Evolutionary conservation across 2,888 invertebrate species (phyloP), one percentile per base, ranked within the genome.

Genomic region (Ganaspis brasiliensis): DNA sequence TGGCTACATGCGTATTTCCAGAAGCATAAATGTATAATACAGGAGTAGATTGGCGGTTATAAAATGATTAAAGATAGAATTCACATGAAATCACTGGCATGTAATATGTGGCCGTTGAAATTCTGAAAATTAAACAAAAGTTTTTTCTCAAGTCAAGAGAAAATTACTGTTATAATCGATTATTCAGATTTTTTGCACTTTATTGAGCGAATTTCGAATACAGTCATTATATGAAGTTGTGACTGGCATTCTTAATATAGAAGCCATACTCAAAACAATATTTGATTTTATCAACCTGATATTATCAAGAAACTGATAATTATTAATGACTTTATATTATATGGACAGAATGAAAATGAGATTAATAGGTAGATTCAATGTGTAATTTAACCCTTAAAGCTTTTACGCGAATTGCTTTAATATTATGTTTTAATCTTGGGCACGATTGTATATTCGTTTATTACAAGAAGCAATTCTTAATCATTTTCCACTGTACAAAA

Each of bases 1-100:
- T 84, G 81, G 77, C 78, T 74, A 78, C 71, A 72, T 78, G 61
- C 76, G 70, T 61, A 67, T 79, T 81, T 80, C 72, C 49, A 49
- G 16, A 75, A 75, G 57, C 55, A 55, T 26, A 74, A 73, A 76
- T 55, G 14, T 26, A 55, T 31, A 55, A 14, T 45, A 2, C 40
- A 49, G 16, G 57, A n/a, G 14, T 21, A 37, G 37, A 37, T 49
- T 49, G 49, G 12, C 14, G 61, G 16, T 61, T 61, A 61, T 37
- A 12, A 61, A 21, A 12, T n/a, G n/a, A 57, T 57, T 21, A 21
- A 5, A n/a, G 12, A 14, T n/a, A 55, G 14, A 56, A 72, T 31
- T 72, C 35, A 16, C 49, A 16, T 49, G 49, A 31, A 31, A 31
- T 31, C 6, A 4, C 31, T 4, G 31, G 31, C 31, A n/a, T n/a